A percentile compares a stretch with the other conserved stretches of the same genome.
These are phyloP conservation scores for Mormoops blainvillei DNA, from an alignment of 2,113 vertebrate genomes.

Conservation along the genomic window DNA sequence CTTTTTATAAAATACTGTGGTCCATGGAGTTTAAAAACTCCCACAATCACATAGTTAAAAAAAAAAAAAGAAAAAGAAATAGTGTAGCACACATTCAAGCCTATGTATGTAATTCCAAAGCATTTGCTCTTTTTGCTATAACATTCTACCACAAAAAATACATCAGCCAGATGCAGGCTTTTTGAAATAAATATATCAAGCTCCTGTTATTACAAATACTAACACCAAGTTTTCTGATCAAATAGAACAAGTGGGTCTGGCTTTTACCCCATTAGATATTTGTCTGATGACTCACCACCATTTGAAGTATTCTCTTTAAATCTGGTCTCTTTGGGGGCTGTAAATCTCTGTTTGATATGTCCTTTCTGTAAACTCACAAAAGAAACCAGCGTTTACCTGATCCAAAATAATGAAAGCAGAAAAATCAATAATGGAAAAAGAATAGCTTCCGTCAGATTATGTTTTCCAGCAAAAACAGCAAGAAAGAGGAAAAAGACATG, in stretches of 20 bases:
- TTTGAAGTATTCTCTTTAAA: slow-evolving; percentile 37
- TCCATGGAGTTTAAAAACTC: neutral
- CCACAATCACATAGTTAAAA: neutral
- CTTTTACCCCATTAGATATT: slow-evolving; percentile 11
- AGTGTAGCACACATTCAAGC: neutral
- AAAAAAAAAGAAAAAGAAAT: neutral
- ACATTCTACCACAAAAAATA: neutral
- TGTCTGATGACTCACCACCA: slow-evolving; percentile 35
- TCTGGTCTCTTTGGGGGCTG: neutral
- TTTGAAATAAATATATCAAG: neutral
- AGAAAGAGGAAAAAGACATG: neutral
- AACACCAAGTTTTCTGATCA: neutral
- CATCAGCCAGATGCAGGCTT: neutral
- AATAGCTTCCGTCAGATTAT: slow-evolving; percentile 29
- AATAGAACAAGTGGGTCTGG: neutral
- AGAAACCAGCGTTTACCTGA: slow-evolving; percentile 59
- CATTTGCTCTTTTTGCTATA: neutral
- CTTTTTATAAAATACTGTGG: neutral
- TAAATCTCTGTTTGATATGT: slow-evolving; percentile 57
- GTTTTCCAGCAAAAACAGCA: slow-evolving; percentile 39
- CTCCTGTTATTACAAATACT: neutral
- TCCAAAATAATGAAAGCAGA: slow-evolving; percentile 58
- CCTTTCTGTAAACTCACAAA: slow-evolving; percentile 40
- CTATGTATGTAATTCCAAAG: neutral
- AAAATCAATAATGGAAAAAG: slow-evolving; percentile 52